Evolutionary conservation across 2,888 invertebrate species (phyloP).

Genomic region (Hydriomena furcata): DNA sequence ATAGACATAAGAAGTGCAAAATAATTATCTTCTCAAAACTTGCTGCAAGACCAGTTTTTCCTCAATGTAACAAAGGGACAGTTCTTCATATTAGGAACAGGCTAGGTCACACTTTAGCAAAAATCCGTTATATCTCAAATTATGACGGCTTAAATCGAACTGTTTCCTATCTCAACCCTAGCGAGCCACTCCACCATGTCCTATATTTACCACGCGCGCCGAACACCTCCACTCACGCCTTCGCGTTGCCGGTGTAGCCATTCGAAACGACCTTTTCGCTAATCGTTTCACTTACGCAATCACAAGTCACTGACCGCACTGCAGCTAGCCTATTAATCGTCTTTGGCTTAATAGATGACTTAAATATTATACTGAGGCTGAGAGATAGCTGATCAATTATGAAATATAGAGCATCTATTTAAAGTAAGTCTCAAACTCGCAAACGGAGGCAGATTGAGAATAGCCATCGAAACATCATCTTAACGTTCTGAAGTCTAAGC

Average conservation of each 20-base stretch:
- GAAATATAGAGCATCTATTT: background rate
- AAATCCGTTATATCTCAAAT: too few relatives aligned
- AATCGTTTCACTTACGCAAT: constrained; percentile 53
- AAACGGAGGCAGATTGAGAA: constrained; percentile 31
- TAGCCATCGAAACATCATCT: constrained; percentile 53
- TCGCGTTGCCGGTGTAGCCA: constrained; percentile 29
- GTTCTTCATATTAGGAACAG: too few relatives aligned
- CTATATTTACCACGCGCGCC: constrained; percentile 22
- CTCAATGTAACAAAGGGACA: too few relatives aligned
- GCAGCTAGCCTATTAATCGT: constrained; percentile 9
- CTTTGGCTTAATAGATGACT: constrained; percentile 1
- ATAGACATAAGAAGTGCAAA: too few relatives aligned
- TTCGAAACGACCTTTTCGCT: constrained; percentile 43
- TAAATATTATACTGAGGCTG: background rate
- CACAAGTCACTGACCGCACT: constrained; percentile 31
- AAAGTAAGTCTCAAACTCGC: background rate
- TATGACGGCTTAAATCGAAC: background rate
- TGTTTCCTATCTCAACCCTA: constrained; percentile 1
- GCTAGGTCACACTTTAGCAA: too few relatives aligned
- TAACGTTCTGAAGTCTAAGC: constrained; percentile 21
- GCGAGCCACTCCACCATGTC: constrained; percentile 12
- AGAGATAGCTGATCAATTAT: constrained; percentile 7
- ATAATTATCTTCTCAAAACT: too few relatives aligned
- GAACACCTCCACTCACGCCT: constrained; percentile 32
- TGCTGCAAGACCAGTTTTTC: too few relatives aligned